A percentile compares a stretch with the other conserved stretches of the same genome.
phyloP scores from a whole-genome alignment of 2,113 vertebrate species.

The Ceuthmochares aereus region DNA sequence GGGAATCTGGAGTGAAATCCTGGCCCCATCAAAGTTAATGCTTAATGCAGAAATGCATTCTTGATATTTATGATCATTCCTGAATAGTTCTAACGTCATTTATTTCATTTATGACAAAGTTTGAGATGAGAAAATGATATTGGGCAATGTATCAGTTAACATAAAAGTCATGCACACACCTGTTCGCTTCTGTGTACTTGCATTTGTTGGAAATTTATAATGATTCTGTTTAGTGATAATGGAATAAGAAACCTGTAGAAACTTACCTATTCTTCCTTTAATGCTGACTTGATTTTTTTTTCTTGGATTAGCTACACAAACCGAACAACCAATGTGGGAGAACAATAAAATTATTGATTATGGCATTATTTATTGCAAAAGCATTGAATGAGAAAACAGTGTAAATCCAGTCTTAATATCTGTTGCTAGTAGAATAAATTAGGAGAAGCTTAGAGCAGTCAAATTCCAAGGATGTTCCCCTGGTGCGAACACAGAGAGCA shows the following conservation, averaged over 20 bases:
- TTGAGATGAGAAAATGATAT: constrained; percentile 26
- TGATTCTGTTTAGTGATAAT: constrained; percentile 34
- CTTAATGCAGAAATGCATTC: constrained; percentile 30
- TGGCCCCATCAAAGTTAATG: not conserved
- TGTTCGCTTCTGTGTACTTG: constrained; percentile 32
- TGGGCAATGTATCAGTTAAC: constrained; percentile 4
- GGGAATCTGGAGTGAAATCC: constrained; percentile 4
- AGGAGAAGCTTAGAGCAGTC: constrained; percentile 3
- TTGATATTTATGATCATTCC: constrained; percentile 46
- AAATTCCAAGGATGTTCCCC: not conserved
- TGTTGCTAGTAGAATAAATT: constrained; percentile 56
- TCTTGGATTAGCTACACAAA: constrained; percentile 17
- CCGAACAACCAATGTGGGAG: not conserved
- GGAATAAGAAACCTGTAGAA: constrained; percentile 26
- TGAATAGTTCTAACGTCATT: constrained; percentile 37
- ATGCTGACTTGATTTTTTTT: not conserved
- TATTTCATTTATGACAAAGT: constrained; percentile 44
- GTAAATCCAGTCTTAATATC: constrained; percentile 36
- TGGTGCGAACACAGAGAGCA: not conserved
- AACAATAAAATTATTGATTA: constrained; percentile 48
- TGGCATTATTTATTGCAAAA: constrained; percentile 53
- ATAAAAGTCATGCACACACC: constrained; percentile 11
- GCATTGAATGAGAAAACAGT: not conserved
- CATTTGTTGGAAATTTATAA: constrained; percentile 29
- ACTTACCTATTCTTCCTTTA: constrained; percentile 27